Base-by-base conservation (phyloP, 23 tunicate species). In the Aplidium turbinatum region DNA sequence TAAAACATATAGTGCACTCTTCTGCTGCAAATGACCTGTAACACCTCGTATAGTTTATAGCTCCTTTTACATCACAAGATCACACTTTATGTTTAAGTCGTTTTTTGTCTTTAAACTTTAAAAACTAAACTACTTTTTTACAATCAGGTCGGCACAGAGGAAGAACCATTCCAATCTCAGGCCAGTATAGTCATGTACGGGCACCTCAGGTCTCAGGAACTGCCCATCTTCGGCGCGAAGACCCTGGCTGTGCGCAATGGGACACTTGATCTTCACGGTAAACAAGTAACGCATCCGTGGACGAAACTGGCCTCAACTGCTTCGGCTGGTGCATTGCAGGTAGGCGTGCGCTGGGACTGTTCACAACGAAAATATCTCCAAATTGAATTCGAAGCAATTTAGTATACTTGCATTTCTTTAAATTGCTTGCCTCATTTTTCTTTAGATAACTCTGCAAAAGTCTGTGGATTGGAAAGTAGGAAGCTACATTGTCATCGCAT, bases 181-280 rank as follows among this genome's bases (percentile, higher is more conserved):
- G 87, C 95, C 0, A 31, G 24, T 18, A 87, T 87, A 30, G 57
- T 63, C 28, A 58, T 87, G 82, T 65, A 64, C 51, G 95, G 95
- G 18, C 77, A 87, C 30, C 34, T 73, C n/a, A 61, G 87, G 3
- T 73, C 82, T n/a, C 75, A 63, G 26, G 81, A 76, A 22, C 69
- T 87, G 1, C 95, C 95, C 21, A 81, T 87, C 28, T 87, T 82
- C 56, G 95, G 95, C 1, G 88, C 95, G 1, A 87, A 87, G 36
- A 74, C 81, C 1, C 40, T 87, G 31, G 87, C 63, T 13, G 78
- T 82, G n/a, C 68, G 95, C 25, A 34, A 65, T 11, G 95, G 95
- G 16, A 62, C 57, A 20, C 33, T 87, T 50, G 87, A 82, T 20
- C n/a, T 87, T 58, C 95, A 87, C 77, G 95, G 95, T 18, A 34